Conservation (phyloP, 1,140 invertebrate species). For the Nasonia giraulti region DNA sequence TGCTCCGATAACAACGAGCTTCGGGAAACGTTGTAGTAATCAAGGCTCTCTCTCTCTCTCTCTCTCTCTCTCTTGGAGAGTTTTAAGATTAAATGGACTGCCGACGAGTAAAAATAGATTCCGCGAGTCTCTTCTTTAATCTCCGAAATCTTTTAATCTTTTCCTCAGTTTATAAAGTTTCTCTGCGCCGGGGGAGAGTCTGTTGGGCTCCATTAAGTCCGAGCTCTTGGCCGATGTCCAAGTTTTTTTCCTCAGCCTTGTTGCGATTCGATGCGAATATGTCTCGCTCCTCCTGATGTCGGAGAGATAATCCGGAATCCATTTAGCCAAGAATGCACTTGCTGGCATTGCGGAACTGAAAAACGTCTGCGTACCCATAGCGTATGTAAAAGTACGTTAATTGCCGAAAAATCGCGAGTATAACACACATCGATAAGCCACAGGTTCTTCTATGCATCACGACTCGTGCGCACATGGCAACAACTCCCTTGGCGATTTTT, state of each 20-base stretch:
- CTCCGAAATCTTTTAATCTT: conserved; percentile 1
- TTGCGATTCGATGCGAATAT: not conserved
- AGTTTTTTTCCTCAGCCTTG: not conserved
- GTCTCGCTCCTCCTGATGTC: not conserved
- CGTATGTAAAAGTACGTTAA: not conserved
- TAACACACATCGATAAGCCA: not conserved
- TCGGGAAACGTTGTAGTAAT: not conserved
- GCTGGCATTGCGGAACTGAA: too few relatives aligned
- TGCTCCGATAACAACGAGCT: not conserved
- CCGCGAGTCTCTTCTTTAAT: not conserved
- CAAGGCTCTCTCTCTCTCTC: not conserved
- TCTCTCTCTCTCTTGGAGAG: too few relatives aligned
- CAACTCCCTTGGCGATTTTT: not conserved
- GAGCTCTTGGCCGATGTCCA: not conserved
- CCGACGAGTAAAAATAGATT: not conserved
- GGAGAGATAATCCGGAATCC: not conserved
- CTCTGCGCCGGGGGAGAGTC: not conserved
- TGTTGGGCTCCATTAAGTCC: not conserved
- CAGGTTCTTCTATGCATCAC: not conserved
- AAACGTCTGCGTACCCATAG: too few relatives aligned
- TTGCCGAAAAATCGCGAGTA: not conserved
- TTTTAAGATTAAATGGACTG: not conserved
- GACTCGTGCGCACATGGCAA: not conserved
- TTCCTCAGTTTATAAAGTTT: conserved; percentile 1
- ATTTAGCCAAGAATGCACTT: not conserved